A percentile compares a stretch with the other conserved stretches of the same genome.
phyloP scores from a whole-genome alignment of 2,113 vertebrate species.

The Thunnus maccoyii region DNA sequence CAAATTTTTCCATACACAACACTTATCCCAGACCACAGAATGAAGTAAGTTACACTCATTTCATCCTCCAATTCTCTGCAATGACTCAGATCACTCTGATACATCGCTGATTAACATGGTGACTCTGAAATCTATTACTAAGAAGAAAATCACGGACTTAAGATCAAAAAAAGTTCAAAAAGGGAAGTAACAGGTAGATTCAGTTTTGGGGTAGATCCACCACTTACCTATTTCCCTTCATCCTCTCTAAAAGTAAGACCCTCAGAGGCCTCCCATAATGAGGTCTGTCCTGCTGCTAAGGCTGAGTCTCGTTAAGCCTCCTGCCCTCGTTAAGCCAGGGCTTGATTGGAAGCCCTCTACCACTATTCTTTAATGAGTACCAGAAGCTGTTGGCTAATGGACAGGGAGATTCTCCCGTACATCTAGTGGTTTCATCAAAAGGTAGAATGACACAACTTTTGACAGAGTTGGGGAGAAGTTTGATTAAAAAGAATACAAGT shows the following conservation, averaged over 20 bases:
- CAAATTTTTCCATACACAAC: no score
- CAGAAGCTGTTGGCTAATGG: constrained; percentile 41
- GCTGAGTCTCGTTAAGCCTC: constrained; percentile 63
- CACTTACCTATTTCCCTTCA: background rate
- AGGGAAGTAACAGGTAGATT: background rate
- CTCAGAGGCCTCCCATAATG: constrained; percentile 53
- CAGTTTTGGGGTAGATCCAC: background rate
- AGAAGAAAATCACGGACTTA: no score
- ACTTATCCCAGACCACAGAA: background rate
- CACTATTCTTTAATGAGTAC: constrained; percentile 48
- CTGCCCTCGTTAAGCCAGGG: constrained; percentile 54
- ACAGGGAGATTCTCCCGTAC: background rate
- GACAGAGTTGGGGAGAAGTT: background rate
- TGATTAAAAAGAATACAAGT: background rate
- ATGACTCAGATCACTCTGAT: no score
- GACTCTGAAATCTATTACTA: no score
- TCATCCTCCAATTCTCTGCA: no score
- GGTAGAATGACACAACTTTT: no score
- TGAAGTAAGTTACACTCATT: no score
- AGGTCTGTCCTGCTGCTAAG: constrained; percentile 59
- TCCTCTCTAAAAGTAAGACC: background rate
- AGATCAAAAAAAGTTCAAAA: background rate
- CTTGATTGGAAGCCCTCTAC: constrained; percentile 43
- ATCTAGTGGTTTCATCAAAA: background rate
- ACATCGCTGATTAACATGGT: no score